Evolutionary conservation across 2,888 invertebrate genomes (phyloP), one percentile per base, ranked within the genome.

Genomic region (Cacoxenus indagator): DNA sequence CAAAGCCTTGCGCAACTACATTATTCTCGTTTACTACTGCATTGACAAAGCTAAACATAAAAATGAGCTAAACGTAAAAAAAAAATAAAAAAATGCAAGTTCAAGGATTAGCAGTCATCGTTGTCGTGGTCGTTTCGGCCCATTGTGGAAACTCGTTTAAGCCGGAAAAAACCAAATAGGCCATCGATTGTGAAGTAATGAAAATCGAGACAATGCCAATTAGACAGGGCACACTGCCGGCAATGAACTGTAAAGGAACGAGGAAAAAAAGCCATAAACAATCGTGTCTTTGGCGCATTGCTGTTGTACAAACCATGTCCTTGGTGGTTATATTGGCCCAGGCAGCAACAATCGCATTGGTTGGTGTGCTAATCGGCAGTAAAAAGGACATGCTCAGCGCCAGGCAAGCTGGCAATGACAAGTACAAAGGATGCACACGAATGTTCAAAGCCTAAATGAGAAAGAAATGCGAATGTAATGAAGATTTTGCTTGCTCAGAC

Each of bases 301-400:
- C 51, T 17, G 2, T 19, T 17, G 29, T 24, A 67, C 70, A 86
- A 76, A 93, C 92, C 91, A 95, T 94, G 77, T 94, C 93, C 64
- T 91, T 90, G 0, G 93, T 93, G 73, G 91, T 91, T 88, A 95
- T 94, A 77, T 92, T 92, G 0, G 93, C 93, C 1, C 93, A 93
- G 0, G 93, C 93, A 22, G 94, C 94, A 0, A 94, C 95, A 72
- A 97, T 95, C 4, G 97, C 96, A 88, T 97, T 97, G n/a, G 97
- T 95, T 1, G 96, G 96, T 0, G 96, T 96, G n/a, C 96, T 96
- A 11, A 97, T 96, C 0, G 96, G 97, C 87, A 97, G 90, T 90
- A 95, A 95, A 90, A 96, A 94, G 2, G 94, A 95, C 89, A 95
- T 95, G 54, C 96, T 96, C 83, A 95, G 94, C 2, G 94, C 93